These are phyloP conservation scores for Porites australiensis DNA, from an alignment of 64 coral and sea anemone species.

Conservation along the genomic window DNA sequence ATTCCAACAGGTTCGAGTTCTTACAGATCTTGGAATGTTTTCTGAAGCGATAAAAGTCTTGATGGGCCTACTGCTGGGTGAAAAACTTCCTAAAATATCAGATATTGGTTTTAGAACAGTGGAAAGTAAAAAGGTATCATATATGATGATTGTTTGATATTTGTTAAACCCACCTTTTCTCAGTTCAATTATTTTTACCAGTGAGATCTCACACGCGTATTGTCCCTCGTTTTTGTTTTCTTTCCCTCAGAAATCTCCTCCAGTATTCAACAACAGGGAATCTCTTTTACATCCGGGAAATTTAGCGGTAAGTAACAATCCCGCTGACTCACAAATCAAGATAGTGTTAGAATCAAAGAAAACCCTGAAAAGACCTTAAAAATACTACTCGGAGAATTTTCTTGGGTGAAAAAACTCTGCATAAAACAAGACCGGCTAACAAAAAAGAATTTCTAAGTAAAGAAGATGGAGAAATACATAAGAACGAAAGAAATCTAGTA, in stretches of 20 bases:
- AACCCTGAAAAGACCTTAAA: no score
- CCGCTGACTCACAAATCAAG: neutral
- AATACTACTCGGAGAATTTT: no score
- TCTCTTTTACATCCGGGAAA: slow-evolving; percentile 20
- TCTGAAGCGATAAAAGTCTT: slow-evolving; percentile 73
- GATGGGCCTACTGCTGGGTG: slow-evolving; percentile 61
- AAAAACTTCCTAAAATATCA: slow-evolving; percentile 69
- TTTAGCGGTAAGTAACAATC: slow-evolving; percentile 34
- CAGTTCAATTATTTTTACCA: no score
- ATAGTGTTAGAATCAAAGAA: no score
- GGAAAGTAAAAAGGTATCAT: slow-evolving; percentile 57
- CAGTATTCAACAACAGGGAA: slow-evolving; percentile 44
- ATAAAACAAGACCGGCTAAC: no score
- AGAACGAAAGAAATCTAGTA: no score
- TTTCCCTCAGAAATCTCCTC: neutral
- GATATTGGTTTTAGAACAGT: slow-evolving; percentile 66
- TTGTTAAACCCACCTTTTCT: neutral
- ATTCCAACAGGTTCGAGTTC: slow-evolving; percentile 55
- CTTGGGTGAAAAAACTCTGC: no score
- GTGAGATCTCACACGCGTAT: no score
- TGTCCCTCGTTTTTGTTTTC: neutral
- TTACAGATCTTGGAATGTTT: slow-evolving; percentile 87
- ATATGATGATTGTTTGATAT: neutral
- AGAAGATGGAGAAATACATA: no score
- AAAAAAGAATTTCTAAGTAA: no score